These are phyloP conservation scores for Rotaria sp. DNA, from an alignment of 2,888 invertebrate genomes.

Conservation along the genomic window DNA sequence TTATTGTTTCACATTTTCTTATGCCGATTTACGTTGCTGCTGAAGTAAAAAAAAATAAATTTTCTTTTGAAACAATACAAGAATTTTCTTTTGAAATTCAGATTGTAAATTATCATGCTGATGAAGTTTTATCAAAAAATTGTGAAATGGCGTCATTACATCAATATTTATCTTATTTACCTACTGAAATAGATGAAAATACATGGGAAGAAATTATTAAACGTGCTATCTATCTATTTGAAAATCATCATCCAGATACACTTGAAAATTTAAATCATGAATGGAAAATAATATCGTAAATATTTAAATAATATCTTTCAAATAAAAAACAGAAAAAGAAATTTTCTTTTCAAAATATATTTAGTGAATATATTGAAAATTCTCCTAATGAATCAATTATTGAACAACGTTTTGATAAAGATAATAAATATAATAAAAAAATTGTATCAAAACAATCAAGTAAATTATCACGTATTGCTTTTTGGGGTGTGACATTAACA, in stretches of 20 bases:
- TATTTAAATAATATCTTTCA: too few relatives aligned
- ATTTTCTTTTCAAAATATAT: not conserved
- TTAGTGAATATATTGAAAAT: not conserved
- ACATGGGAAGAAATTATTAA: conserved; percentile 29
- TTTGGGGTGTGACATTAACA: not conserved
- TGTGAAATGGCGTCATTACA: conserved; percentile 39
- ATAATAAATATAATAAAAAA: not conserved
- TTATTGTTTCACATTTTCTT: conserved; percentile 78
- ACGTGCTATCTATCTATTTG: conserved; percentile 29
- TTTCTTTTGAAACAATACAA: not conserved
- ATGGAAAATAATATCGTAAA: conserved; percentile 38
- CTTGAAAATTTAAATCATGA: not conserved
- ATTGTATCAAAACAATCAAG: not conserved
- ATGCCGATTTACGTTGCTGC: conserved; percentile 81
- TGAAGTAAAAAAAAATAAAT: conserved; percentile 61
- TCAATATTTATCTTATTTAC: conserved; percentile 34
- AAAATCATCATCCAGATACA: conserved; percentile 27
- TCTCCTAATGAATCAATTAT: not conserved
- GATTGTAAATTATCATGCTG: conserved; percentile 33
- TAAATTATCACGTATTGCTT: not conserved
- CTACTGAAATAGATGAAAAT: conserved; percentile 8
- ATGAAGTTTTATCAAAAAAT: conserved; percentile 29
- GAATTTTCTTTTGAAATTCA: not conserved
- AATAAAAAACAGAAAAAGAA: too few relatives aligned
- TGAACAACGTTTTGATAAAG: not conserved